These are phyloP conservation scores for Actinia equina DNA, from an alignment of 64 coral and sea anemone genomes.

Conservation along the genomic window DNA sequence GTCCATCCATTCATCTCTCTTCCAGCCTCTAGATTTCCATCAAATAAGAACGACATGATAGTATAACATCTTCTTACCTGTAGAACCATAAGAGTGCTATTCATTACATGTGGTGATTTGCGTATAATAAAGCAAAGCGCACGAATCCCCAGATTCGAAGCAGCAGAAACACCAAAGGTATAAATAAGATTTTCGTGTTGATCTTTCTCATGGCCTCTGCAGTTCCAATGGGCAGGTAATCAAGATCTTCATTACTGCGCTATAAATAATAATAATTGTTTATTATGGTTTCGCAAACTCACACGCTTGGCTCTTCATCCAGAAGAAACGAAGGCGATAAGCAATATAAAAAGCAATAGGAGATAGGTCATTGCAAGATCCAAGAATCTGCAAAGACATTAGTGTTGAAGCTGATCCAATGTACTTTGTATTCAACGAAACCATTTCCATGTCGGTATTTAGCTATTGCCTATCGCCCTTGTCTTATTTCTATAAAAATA, in stretches of 20 bases:
- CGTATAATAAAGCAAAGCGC: constrained; percentile 21
- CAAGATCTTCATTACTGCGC: neutral
- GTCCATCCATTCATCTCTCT: neutral
- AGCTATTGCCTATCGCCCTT: too few species aligned
- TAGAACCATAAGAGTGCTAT: neutral
- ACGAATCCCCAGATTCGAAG: constrained; percentile 33
- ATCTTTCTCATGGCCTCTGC: constrained; percentile 41
- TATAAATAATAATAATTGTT: neutral
- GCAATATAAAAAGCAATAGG: too few species aligned
- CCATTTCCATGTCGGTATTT: too few species aligned
- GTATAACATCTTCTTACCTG: constrained; percentile 1
- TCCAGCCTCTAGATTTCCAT: neutral
- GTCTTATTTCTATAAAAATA: too few species aligned
- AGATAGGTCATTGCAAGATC: too few species aligned
- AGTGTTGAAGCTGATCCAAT: too few species aligned
- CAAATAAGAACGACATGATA: neutral
- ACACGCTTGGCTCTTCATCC: too few species aligned
- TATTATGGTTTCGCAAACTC: too few species aligned
- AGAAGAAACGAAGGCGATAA: too few species aligned
- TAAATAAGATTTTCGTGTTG: constrained; percentile 43
- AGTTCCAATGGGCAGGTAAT: constrained; percentile 3
- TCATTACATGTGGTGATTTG: neutral
- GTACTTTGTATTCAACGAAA: too few species aligned
- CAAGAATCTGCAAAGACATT: too few species aligned
- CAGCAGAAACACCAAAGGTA: constrained; percentile 37